Base-by-base conservation (phyloP, 2,888 invertebrate genomes). In the Drosophila pegasa region DNA sequence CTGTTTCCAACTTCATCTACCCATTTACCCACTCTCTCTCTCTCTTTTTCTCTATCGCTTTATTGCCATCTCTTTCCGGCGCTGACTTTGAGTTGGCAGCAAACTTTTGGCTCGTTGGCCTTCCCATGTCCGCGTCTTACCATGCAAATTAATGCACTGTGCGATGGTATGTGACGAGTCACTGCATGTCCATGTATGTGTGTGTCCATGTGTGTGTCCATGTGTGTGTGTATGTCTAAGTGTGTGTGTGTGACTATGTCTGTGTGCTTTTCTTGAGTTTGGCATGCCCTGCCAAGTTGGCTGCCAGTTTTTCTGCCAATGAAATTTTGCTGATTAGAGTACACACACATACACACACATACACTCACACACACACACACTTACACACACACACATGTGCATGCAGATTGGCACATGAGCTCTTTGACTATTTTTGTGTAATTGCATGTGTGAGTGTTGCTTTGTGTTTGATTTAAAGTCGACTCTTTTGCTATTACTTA, bases 71-170 rank as follows among this genome's bases (percentile, higher is more conserved):
- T 47, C 47, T 51, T 48, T 55, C 35, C 27, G 59, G 59, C 33
- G 43, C 54, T 64, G 71, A 59, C 60, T 71, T 75, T 75, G 79
- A 62, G 71, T 64, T 76, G 76, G 77, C 71, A 71, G 66, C 63
- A 61, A 62, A 70, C 56, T 79, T 71, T 67, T 61, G 63, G 78
- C 75, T 70, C 50, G 50, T 62, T 72, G 65, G 71, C 62, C 66
- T 71, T 71, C 55, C 55, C 66, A 61, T 61, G 78, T 74, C 79
- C 77, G 62, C 75, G 59, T 71, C 66, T 63, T 79, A 71, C 66
- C 75, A 66, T 79, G 79, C 75, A 78, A 71, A 79, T 79, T 79
- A 76, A 76, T 75, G 75, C 75, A 78, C 78, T 74, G 63, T 78
- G 78, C 74, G 68, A 74, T 78, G 68, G 55, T 71, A 73, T 72